Conservation (phyloP, 2,888 invertebrate species). For the Acronicta leporina region DNA sequence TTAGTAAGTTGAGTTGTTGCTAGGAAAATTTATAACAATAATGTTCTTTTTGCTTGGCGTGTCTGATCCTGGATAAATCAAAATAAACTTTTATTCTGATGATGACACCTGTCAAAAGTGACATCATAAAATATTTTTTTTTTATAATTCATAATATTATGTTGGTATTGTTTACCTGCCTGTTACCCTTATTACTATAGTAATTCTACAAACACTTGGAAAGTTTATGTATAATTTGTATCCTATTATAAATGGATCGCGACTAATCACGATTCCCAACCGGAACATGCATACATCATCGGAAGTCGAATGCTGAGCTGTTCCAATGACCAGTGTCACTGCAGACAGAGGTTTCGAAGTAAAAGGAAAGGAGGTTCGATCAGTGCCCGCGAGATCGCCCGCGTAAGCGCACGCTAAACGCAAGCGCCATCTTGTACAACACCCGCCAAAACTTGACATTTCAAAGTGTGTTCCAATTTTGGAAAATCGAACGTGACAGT, state of each 20-base stretch:
- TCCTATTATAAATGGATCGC: constrained; percentile 50
- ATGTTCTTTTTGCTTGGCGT: too few relatives aligned
- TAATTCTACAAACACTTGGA: constrained; percentile 23
- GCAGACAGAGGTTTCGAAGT: constrained; percentile 70
- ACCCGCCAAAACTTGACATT: constrained; percentile 69
- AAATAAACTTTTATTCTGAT: too few relatives aligned
- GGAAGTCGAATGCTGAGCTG: constrained; percentile 70
- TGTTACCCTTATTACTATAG: constrained; percentile 18
- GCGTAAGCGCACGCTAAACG: constrained; percentile 71
- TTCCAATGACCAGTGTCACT: constrained; percentile 72
- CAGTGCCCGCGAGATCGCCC: constrained; percentile 81
- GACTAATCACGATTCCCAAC: constrained; percentile 59
- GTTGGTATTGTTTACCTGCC: too few relatives aligned
- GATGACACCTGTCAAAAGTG: too few relatives aligned
- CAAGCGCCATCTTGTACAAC: constrained; percentile 54
- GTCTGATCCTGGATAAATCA: too few relatives aligned
- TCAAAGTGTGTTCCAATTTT: constrained; percentile 63
- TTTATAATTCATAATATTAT: too few relatives aligned
- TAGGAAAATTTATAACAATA: too few relatives aligned
- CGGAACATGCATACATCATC: constrained; percentile 81
- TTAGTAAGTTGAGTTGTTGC: too few relatives aligned
- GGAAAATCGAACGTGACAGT: constrained; percentile 64
- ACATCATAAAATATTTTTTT: too few relatives aligned
- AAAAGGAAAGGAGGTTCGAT: constrained; percentile 75
- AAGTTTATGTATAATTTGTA: constrained; percentile 24